Conservation (phyloP, 2,888 invertebrate genomes). For the Platyscelio sp. region DNA sequence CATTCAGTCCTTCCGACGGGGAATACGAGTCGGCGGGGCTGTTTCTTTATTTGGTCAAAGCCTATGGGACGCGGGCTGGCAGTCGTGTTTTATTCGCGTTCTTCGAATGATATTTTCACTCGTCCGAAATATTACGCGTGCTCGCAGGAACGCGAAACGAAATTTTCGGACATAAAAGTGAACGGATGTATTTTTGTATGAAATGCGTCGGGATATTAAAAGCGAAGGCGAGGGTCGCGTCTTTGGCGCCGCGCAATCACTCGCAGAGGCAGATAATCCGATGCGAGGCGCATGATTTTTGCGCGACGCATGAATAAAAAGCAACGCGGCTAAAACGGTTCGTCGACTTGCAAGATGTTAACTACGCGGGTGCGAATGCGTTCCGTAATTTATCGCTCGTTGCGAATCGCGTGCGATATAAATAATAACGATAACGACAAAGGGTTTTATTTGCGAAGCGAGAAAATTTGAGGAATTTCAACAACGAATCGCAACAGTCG, state of each 20-base stretch:
- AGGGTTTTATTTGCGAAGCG: constrained; percentile 38
- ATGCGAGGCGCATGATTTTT: constrained; percentile 24
- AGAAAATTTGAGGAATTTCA: constrained; percentile 36
- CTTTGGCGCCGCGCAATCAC: constrained; percentile 16
- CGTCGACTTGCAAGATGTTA: constrained; percentile 16
- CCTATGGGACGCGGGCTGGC: neutral
- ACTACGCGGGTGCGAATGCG: constrained; percentile 3
- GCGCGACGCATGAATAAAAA: constrained; percentile 27
- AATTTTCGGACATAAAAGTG: constrained; percentile 20
- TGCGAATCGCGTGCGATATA: constrained; percentile 2
- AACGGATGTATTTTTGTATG: constrained; percentile 28
- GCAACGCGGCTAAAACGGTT: constrained; percentile 19
- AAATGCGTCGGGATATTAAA: constrained; percentile 25
- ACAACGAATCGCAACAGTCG: constrained; percentile 36
- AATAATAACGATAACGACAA: constrained; percentile 45
- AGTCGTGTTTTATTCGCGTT: constrained; percentile 3
- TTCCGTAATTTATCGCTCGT: constrained; percentile 40
- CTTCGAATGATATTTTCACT: constrained; percentile 37
- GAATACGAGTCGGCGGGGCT: neutral
- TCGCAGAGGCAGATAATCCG: constrained; percentile 22
- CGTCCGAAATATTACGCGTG: constrained; percentile 15
- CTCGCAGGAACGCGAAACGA: neutral
- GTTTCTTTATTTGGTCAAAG: constrained; percentile 46
- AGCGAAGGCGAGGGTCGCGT: constrained; percentile 8
- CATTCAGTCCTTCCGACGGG: constrained; percentile 43